These are phyloP conservation scores for Apistogramma diplotaenia DNA, from an alignment of 2,113 vertebrate species.

Conservation along the genomic window DNA sequence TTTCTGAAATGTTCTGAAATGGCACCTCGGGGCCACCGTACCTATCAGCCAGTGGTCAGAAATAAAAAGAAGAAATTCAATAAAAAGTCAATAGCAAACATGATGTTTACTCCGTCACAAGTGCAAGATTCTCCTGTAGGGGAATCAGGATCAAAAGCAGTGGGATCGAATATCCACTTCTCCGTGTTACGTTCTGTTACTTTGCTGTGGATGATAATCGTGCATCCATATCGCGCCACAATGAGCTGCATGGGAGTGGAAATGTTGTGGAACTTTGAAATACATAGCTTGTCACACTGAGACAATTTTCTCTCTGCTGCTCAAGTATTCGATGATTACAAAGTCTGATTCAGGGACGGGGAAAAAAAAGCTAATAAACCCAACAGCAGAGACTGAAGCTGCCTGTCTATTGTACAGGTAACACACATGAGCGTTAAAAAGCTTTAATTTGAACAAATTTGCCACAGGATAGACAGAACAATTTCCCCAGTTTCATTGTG, in stretches of 20 bases:
- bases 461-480: conserved; percentile 50
- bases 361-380: background rate
- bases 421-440: conserved; percentile 35
- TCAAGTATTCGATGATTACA: background rate
- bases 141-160: background rate
- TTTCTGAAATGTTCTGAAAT: background rate
- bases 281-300: background rate
- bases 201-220: background rate
- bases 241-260: background rate
- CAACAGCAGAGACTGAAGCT: background rate
- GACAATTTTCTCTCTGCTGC: background rate
- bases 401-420: conserved; percentile 18
- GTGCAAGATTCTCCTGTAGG: too few relatives aligned
- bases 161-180: background rate
- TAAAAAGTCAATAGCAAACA: background rate
- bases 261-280: conserved; percentile 3
- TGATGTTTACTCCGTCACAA: background rate
- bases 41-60: background rate
- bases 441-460: conserved; percentile 53
- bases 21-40: background rate
- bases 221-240: background rate
- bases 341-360: background rate
- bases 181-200: background rate
- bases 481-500: conserved; percentile 38
- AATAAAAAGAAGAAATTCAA: background rate